Percentiles rank a stretch among this genome's conserved stretches.
Evolutionary conservation across 2,888 invertebrate genomes (phyloP).

Genomic region (Drosophila hamatofila): DNA sequence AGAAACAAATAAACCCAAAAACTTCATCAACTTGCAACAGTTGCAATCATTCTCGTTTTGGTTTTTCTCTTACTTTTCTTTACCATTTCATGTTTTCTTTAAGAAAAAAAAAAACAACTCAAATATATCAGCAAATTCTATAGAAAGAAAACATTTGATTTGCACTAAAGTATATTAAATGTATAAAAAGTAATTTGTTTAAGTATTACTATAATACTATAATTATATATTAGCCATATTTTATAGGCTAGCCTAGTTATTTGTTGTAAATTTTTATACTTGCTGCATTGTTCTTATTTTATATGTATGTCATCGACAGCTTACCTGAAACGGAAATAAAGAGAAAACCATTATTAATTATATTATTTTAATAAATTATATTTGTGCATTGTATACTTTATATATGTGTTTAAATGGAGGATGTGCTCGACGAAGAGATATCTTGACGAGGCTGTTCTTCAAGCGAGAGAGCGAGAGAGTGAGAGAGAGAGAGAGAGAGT

Average conservation of each 20-base stretch:
- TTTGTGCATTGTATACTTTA: too few species aligned
- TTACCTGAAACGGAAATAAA: slow-evolving; percentile 37
- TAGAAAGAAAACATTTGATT: neutral
- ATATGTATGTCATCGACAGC: neutral
- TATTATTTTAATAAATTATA: neutral
- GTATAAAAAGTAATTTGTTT: neutral
- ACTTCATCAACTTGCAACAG: slow-evolving; percentile 27
- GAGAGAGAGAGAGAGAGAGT: too few species aligned
- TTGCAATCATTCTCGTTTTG: neutral
- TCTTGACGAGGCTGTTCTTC: too few species aligned
- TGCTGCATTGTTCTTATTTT: slow-evolving; percentile 6
- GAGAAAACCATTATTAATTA: neutral
- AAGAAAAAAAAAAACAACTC: neutral
- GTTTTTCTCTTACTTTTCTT: neutral
- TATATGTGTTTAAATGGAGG: too few species aligned
- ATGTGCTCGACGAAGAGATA: too few species aligned
- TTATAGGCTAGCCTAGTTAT: neutral
- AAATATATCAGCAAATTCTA: neutral
- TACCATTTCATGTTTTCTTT: too few species aligned
- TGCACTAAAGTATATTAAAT: neutral
- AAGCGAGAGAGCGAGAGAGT: too few species aligned
- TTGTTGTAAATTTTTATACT: slow-evolving; percentile 6
- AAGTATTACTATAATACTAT: neutral
- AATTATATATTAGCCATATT: neutral
- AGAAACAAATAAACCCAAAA: slow-evolving; percentile 32